Evolutionary conservation across 2,888 invertebrate species (phyloP), one percentile per base, ranked within the genome.

Genomic region (Netelia virgata): DNA sequence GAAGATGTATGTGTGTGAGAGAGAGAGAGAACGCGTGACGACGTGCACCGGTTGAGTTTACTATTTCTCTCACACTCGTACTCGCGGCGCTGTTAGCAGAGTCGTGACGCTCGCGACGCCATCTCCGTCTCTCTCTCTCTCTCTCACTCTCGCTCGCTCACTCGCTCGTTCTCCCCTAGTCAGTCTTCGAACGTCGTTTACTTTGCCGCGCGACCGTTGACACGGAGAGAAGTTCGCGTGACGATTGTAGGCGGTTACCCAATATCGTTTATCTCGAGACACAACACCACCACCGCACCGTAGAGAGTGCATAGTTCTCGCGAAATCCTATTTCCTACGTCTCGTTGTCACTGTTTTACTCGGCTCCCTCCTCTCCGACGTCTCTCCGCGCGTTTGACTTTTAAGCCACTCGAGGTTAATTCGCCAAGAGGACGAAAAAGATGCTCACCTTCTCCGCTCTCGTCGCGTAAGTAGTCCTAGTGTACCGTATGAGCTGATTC

Each of bases 221-320:
- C 70, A 11, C 70, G 72, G 63, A 59, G 64, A 66, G n/a, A 66
- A 72, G 70, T 76, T 82, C 78, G 86, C 86, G 86, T 86, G 87
- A 83, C 83, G 72, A 84, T 84, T 85, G 86, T 87, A 80, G 86
- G 87, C 86, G 86, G 84, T 83, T 82, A 86, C 82, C 74, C 81
- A 82, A 84, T 85, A 83, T 78, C 83, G 83, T 85, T 86, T 85
- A 82, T 85, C 85, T n/a, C 75, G 84, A 77, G 73, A 53, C 68
- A 55, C 77, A 57, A 59, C 78, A 76, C 53, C 74, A 64, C 16
- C 28, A 28, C 28, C 28, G 28, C 28, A 28, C 5, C 28, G 28
- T 28, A 28, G 5, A 28, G 28, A 28, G 28, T 28, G 28, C 59
- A 5, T 18, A 64, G 20, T 57, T 23, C 28, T 28, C 43, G 57